Percentiles rank a stretch among this genome's conserved stretches.
phyloP scores from a whole-genome alignment of 2,888 invertebrate species.

The Brassicogethes aeneus region DNA sequence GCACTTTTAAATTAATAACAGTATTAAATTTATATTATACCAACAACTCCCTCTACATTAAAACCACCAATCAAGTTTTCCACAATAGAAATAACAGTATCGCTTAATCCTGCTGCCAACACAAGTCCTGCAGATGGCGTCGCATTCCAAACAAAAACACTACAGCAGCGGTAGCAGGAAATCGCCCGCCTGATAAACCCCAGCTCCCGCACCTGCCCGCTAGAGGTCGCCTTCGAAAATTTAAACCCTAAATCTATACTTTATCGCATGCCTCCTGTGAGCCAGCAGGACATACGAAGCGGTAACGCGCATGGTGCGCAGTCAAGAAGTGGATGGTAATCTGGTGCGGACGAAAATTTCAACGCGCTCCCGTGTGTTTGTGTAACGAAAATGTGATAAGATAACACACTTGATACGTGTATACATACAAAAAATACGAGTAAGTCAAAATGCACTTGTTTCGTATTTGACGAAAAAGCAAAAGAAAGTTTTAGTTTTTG shows the following conservation, averaged over 20 bases:
- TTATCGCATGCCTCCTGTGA: slow-evolving; percentile 25
- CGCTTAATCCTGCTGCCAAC: no score
- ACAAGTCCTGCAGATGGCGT: no score
- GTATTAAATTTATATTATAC: no score
- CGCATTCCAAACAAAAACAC: no score
- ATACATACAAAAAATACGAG: background rate
- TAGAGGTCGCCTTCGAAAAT: slow-evolving; percentile 2
- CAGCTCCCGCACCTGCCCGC: slow-evolving; percentile 1
- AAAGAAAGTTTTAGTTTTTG: no score
- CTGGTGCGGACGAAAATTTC: slow-evolving; percentile 1
- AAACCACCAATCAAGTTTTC: no score
- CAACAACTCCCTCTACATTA: no score
- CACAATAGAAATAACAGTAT: no score
- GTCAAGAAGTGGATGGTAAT: slow-evolving; percentile 2
- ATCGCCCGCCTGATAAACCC: background rate
- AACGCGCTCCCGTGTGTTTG: slow-evolving; percentile 4
- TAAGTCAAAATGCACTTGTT: background rate
- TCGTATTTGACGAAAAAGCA: no score
- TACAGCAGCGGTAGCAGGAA: no score
- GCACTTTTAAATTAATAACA: no score
- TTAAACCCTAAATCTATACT: slow-evolving; percentile 25
- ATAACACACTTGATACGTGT: slow-evolving; percentile 10
- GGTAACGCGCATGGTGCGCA: slow-evolving; percentile 19
- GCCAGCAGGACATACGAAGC: background rate
- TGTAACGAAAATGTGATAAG: slow-evolving; percentile 18